Evolutionary conservation across 1,140 invertebrate species (phyloP).

Genomic region (Drosophila leontia): DNA sequence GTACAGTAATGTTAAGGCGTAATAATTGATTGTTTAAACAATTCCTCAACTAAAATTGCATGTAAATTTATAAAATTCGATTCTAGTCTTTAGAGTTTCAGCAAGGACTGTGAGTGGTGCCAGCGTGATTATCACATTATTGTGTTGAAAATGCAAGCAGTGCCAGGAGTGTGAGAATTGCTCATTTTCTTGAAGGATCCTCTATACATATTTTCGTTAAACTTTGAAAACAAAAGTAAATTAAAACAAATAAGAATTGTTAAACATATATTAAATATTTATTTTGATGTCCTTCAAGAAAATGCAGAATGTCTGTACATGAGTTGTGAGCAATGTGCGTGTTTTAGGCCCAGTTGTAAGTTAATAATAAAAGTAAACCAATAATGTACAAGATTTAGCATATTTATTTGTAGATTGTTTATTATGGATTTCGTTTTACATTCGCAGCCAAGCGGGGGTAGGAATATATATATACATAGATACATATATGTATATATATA

Average conservation of each 20-base stretch:
- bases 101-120: constrained; percentile 1
- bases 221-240: not conserved
- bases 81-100: not conserved
- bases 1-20: not conserved
- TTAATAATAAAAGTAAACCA: constrained; percentile 41
- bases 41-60: not conserved
- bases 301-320: constrained; percentile 15
- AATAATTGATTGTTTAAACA: not conserved
- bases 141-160: constrained; percentile 13
- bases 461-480: not conserved
- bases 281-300: not conserved
- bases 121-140: not conserved
- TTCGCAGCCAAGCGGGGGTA: constrained; percentile 38
- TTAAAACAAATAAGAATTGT: not conserved
- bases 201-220: too few species aligned
- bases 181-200: constrained; percentile 3
- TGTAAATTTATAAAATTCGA: not conserved
- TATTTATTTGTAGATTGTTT: constrained; percentile 27
- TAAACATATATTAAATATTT: not conserved
- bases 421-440: constrained; percentile 31
- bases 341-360: constrained; percentile 27
- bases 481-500: constrained; percentile 1
- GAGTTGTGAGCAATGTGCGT: constrained; percentile 19
- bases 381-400: constrained; percentile 44
- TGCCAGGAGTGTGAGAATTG: not conserved